These are phyloP conservation scores for Anabas testudineus DNA, from an alignment of 2,797 vertebrate genomes.

Conservation along the genomic window DNA sequence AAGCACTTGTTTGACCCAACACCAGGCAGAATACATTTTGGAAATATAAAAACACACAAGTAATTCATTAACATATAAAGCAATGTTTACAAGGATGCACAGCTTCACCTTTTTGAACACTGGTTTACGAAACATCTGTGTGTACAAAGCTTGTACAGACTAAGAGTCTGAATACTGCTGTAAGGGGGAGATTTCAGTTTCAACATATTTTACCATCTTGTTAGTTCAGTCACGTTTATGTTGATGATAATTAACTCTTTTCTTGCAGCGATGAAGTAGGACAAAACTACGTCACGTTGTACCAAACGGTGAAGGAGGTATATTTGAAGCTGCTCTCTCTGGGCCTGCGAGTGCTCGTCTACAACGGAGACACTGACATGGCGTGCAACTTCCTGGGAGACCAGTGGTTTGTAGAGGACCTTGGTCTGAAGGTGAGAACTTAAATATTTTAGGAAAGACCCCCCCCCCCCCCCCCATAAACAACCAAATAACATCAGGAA, in stretches of 20 bases:
- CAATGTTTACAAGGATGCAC: too few relatives aligned
- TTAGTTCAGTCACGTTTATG: background rate
- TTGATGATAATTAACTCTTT: background rate
- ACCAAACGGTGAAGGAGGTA: conserved; percentile 74
- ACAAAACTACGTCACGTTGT: conserved; percentile 60
- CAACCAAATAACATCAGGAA: too few relatives aligned
- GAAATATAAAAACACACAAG: too few relatives aligned
- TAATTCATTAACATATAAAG: too few relatives aligned
- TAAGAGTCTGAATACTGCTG: too few relatives aligned
- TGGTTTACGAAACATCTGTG: too few relatives aligned
- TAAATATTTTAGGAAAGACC: background rate
- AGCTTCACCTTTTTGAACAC: too few relatives aligned
- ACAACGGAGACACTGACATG: conserved; percentile 88
- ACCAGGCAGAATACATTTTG: too few relatives aligned
- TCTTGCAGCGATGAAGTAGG: conserved; percentile 74
- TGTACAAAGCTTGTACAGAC: too few relatives aligned
- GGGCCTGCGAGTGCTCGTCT: conserved; percentile 80
- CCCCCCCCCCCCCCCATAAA: too few relatives aligned
- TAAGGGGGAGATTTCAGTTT: too few relatives aligned
- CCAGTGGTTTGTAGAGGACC: conserved; percentile 86
- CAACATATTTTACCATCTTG: background rate
- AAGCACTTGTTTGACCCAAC: too few relatives aligned
- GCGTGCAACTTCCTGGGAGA: conserved; percentile 88
- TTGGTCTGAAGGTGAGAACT: conserved; percentile 74
- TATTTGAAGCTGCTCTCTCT: conserved; percentile 82